These are phyloP conservation scores for Stichopus horrens DNA, from an alignment of 53 echinoderm and acorn worm genomes.

Conservation along the genomic window DNA sequence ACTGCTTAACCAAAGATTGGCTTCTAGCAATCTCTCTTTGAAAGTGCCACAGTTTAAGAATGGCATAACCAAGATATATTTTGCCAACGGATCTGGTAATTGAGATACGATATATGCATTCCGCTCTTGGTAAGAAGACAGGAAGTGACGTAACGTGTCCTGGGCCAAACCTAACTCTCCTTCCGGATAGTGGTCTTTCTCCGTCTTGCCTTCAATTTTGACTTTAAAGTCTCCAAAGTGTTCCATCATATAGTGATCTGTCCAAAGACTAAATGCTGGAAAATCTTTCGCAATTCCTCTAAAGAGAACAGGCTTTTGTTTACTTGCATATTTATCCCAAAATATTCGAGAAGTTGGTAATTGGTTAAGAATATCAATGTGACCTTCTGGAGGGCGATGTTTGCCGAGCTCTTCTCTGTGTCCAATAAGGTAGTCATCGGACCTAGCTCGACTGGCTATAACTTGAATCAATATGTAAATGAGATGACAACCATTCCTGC, in stretches of 20 bases:
- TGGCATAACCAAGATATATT: slow-evolving; percentile 67
- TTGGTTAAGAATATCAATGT: slow-evolving; percentile 65
- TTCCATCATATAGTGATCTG: slow-evolving; percentile 68
- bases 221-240: slow-evolving; percentile 77
- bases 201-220: slow-evolving; percentile 81
- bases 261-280: slow-evolving; percentile 69
- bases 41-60: slow-evolving; percentile 93
- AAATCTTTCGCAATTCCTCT: slow-evolving; percentile 68
- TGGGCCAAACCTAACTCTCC: slow-evolving; percentile 84
- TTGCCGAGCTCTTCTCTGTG: slow-evolving; percentile 69
- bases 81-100: slow-evolving; percentile 75
- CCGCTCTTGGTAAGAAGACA: slow-evolving; percentile 59
- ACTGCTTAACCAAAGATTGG: slow-evolving; percentile 85
- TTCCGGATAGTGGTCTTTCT: slow-evolving; percentile 72
- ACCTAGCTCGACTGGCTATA: background rate
- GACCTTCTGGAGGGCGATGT: slow-evolving; percentile 77
- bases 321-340: slow-evolving; percentile 81
- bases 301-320: slow-evolving; percentile 73
- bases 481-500: background rate
- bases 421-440: slow-evolving; percentile 35
- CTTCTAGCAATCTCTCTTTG: slow-evolving; percentile 72
- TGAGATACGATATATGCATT: slow-evolving; percentile 87
- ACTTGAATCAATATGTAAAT: background rate
- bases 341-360: slow-evolving; percentile 73
- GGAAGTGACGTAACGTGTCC: slow-evolving; percentile 79